A percentile compares a stretch with the other conserved stretches of the same genome.
Conservation (phyloP, 2,888 invertebrate genomes). For the Oasisia sp. region DNA sequence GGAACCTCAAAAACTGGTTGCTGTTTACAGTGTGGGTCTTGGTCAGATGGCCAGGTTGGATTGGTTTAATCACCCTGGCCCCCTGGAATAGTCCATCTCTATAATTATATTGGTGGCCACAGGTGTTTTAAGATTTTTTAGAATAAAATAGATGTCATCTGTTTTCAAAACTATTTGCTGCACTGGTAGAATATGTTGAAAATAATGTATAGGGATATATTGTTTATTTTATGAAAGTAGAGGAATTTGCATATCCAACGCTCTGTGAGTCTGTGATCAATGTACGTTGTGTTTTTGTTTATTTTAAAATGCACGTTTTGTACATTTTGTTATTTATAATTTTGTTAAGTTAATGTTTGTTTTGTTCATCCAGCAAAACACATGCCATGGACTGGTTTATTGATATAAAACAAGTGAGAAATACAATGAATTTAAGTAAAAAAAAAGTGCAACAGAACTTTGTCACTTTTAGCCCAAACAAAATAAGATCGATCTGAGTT, state of each 20-base stretch:
- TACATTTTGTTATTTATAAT: neutral
- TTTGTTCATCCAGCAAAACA: too few relatives aligned
- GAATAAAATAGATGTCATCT: neutral
- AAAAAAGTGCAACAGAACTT: neutral
- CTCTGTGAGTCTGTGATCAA: neutral
- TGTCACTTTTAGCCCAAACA: neutral
- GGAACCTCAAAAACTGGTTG: neutral
- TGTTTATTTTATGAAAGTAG: neutral
- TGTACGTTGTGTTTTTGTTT: neutral
- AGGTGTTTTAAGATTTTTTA: neutral
- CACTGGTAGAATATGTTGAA: neutral
- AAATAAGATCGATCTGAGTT: neutral
- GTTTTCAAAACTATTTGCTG: neutral
- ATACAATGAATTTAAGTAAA: too few relatives aligned
- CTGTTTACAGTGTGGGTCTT: neutral
- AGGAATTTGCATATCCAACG: neutral
- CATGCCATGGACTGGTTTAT: neutral
- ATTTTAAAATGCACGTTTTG: too few relatives aligned
- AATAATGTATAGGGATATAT: neutral
- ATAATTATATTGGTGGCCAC: neutral
- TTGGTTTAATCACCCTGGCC: neutral
- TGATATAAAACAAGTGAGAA: neutral
- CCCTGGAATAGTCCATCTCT: neutral
- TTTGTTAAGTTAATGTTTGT: neutral
- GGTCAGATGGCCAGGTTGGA: neutral